Evolutionary conservation across 2,113 vertebrate species (phyloP), one percentile per base, ranked within the genome.

Genomic region (Elephantulus edwardii): DNA sequence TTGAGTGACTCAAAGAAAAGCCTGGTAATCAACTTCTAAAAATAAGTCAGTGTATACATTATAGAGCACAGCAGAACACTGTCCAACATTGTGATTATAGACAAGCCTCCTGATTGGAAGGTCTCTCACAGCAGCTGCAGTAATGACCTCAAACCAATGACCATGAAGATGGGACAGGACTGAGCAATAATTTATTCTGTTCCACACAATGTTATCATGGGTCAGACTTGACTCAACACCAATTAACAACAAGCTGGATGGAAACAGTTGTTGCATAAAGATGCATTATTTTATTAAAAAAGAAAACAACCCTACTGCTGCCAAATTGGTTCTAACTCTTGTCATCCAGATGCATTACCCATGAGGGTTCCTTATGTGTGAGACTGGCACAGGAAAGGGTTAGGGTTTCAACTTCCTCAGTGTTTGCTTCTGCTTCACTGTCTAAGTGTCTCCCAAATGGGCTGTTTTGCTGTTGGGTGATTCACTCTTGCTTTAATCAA

Each of bases 371-470:
- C n/a, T n/a, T n/a, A n/a, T n/a, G n/a, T n/a, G n/a, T 17, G 30
- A 30, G 4, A 0, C 2, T 33, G 28, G 3, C 35, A 5, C 6
- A 3, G 17, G 2, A 0, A 8, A 17, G 14, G 1, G 33, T 14
- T 40, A 1, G 24, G 12, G 72, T 35, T 33, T 8, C 40, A 62
- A n/a, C 60, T 26, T 26, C 30, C 33, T 2, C 1, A 2, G n/a
- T 7, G 14, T 12, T 70, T 20, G 5, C 46, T 38, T 88, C 42
- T 38, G 44, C 66, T 50, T 76, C 26, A 16, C 33, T 20, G n/a
- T 70, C 28, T 8, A 13, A 30, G 14, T 13, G 4, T 11, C 62
- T 64, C 52, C 44, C 35, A 17, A 22, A 44, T 40, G 38, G 44
- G 28, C 9, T 62, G 33, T 20, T 86, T 38, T 48, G 26, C 33